These are phyloP conservation scores for Cnemophilus loriae DNA, from an alignment of 2,113 vertebrate species.

Conservation along the genomic window DNA sequence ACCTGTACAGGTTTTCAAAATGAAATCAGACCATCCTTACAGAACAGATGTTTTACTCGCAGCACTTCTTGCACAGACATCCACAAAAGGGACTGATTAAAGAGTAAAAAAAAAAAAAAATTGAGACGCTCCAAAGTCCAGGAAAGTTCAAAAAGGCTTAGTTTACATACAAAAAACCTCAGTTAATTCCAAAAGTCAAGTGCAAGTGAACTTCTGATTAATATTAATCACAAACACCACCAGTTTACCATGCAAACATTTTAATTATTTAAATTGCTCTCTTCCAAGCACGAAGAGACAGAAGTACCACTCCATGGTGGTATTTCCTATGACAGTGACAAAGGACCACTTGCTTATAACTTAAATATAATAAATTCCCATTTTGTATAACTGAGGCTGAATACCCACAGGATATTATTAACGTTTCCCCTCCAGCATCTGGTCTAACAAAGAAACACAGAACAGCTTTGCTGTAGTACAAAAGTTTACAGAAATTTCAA, in stretches of 20 bases:
- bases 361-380: neutral
- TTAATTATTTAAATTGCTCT: neutral
- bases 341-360: neutral
- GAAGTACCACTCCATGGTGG: neutral
- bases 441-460: constrained; percentile 62
- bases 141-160: neutral
- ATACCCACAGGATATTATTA: constrained; percentile 53
- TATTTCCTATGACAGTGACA: neutral
- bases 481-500: constrained; percentile 41
- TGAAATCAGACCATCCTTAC: neutral
- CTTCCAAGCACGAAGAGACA: neutral
- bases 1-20: neutral
- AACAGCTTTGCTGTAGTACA: constrained; percentile 38
- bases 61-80: neutral
- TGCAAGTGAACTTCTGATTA: neutral
- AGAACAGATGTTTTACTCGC: neutral
- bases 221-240: neutral
- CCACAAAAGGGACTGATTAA: neutral
- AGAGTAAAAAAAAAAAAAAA: neutral
- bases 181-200: neutral
- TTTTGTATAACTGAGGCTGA: constrained; percentile 9
- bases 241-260: neutral
- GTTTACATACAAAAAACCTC: neutral
- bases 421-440: constrained; percentile 42
- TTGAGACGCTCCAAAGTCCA: neutral